These are phyloP conservation scores for Chironomus tepperi DNA, from an alignment of 1,140 invertebrate genomes.

Conservation along the genomic window DNA sequence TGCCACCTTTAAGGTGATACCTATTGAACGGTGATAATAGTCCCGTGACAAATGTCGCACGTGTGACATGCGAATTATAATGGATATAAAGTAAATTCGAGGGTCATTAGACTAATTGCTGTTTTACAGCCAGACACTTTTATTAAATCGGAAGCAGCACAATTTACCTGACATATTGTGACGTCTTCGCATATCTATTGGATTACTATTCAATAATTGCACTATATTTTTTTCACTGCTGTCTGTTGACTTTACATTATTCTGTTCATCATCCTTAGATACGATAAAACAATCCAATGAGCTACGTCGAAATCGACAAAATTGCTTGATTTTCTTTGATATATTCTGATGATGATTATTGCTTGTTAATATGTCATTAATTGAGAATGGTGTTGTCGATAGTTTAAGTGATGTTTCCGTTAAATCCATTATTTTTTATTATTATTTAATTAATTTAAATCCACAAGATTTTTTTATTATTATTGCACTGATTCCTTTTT, in stretches of 20 bases:
- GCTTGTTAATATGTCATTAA: constrained; percentile 62
- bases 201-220: constrained; percentile 34
- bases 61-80: not conserved
- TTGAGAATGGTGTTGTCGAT: constrained; percentile 60
- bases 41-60: not conserved
- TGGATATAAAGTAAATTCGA: no score
- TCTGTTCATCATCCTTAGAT: not conserved
- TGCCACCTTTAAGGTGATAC: not conserved
- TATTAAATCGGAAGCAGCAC: not conserved
- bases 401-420: not conserved
- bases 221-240: not conserved
- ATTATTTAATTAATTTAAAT: not conserved
- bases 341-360: constrained; percentile 32
- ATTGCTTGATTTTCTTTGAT: constrained; percentile 35
- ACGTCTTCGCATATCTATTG: constrained; percentile 39
- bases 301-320: constrained; percentile 30
- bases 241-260: not conserved
- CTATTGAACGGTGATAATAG: not conserved
- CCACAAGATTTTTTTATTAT: not conserved
- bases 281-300: constrained; percentile 25
- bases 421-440: not conserved
- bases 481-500: no score
- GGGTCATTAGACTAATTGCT: not conserved
- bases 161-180: constrained; percentile 38
- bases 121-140: not conserved